phyloP scores from a whole-genome alignment of 2,888 invertebrate genomes.

The Chromoteleia sp. region DNA sequence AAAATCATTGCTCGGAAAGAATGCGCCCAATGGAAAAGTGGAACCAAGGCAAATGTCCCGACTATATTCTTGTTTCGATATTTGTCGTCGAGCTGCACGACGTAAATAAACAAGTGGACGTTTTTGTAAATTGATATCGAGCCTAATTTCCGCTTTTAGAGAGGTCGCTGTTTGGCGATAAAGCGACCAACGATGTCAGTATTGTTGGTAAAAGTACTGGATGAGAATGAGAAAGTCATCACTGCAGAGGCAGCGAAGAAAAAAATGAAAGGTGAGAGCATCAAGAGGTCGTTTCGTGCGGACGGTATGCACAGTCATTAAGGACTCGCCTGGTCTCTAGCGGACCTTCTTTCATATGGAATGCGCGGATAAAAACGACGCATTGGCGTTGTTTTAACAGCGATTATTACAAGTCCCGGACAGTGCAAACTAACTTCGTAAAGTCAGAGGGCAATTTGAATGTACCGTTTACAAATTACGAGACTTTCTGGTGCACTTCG shows the following conservation, averaged over 20 bases:
- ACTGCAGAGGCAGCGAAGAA: constrained; percentile 33
- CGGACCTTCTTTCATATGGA: constrained; percentile 38
- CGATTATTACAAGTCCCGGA: constrained; percentile 35
- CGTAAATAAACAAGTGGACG: not conserved
- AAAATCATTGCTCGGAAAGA: not conserved
- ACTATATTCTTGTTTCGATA: no score
- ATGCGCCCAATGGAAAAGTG: no score
- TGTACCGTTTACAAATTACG: constrained; percentile 4
- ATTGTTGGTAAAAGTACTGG: constrained; percentile 39
- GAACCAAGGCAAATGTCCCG: no score
- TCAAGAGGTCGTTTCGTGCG: constrained; percentile 57
- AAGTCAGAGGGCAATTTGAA: constrained; percentile 4
- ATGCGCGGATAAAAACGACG: constrained; percentile 38
- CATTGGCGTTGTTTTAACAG: constrained; percentile 56
- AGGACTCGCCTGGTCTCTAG: constrained; percentile 49
- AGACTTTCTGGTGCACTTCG: not conserved
- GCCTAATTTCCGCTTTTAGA: not conserved
- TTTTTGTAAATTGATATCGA: not conserved
- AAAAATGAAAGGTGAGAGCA: constrained; percentile 68
- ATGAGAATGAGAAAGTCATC: constrained; percentile 60
- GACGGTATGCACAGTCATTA: constrained; percentile 60
- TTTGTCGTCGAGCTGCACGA: not conserved
- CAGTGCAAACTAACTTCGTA: constrained; percentile 33
- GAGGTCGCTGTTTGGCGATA: not conserved
- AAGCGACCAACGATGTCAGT: constrained; percentile 29